Conservation (phyloP, 2,888 invertebrate genomes). For the Aporophyla lueneburgensis region DNA sequence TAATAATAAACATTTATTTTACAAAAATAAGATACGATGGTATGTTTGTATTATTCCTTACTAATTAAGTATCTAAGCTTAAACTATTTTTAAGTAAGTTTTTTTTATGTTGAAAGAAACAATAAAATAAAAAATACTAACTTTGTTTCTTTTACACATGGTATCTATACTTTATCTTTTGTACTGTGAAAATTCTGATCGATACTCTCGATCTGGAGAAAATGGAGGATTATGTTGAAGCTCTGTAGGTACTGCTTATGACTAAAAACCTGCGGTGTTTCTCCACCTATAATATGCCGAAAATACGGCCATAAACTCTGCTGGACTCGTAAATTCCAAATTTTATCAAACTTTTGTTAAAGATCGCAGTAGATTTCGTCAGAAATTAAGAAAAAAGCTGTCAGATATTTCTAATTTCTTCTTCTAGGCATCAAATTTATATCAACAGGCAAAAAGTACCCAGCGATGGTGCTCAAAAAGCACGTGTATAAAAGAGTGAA, state of each 20-base stretch:
- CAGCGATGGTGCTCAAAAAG: constrained; percentile 69
- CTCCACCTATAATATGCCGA: background rate
- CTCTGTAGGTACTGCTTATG: background rate
- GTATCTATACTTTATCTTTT: background rate
- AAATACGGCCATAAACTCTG: background rate
- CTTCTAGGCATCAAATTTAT: constrained; percentile 65
- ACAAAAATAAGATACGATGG: background rate
- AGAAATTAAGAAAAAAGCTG: background rate
- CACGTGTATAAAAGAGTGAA: constrained; percentile 74
- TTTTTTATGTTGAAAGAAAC: constrained; percentile 15
- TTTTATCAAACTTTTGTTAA: background rate
- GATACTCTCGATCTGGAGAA: background rate
- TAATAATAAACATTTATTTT: background rate
- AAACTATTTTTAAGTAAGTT: background rate
- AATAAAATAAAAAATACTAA: constrained; percentile 15
- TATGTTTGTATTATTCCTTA: background rate
- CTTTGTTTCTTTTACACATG: background rate
- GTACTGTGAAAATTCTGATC: background rate
- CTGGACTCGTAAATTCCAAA: background rate
- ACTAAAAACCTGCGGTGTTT: background rate
- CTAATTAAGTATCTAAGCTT: background rate
- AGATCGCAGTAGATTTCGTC: background rate
- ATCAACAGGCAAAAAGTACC: constrained; percentile 72
- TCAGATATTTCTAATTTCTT: constrained; percentile 31
- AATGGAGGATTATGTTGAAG: background rate